Percentiles rank a stretch among this genome's conserved stretches.
Evolutionary conservation across 2,888 invertebrate species (phyloP).

Genomic region (Acrobasis consociella): DNA sequence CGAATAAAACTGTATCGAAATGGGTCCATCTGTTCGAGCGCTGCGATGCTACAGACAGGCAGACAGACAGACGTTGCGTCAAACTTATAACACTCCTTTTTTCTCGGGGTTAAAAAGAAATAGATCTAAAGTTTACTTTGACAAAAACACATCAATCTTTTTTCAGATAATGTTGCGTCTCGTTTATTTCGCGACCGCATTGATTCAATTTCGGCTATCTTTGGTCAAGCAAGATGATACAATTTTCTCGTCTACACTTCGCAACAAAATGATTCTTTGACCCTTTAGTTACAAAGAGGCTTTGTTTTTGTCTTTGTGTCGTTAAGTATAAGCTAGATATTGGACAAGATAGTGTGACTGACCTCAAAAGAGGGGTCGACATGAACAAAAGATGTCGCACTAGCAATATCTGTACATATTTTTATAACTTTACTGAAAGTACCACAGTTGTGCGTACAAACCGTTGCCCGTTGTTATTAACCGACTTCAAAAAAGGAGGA

Average conservation of each 20-base stretch:
- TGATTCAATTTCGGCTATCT: slow-evolving; percentile 12
- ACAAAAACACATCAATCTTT: background rate
- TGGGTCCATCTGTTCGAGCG: too few species aligned
- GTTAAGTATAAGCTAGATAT: background rate
- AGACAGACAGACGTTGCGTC: too few species aligned
- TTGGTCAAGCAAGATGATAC: background rate
- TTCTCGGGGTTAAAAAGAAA: background rate
- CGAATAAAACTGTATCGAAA: too few species aligned
- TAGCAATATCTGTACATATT: too few species aligned
- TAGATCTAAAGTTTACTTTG: background rate
- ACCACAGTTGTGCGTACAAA: too few species aligned
- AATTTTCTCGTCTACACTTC: background rate
- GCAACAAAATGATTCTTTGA: background rate
- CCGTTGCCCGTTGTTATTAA: too few species aligned
- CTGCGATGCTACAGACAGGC: too few species aligned
- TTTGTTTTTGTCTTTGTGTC: slow-evolving; percentile 1
- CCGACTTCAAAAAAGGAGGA: too few species aligned
- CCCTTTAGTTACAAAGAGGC: slow-evolving; percentile 3
- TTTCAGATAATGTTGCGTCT: background rate
- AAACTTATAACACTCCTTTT: too few species aligned
- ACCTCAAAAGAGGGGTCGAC: background rate
- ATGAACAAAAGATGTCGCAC: too few species aligned
- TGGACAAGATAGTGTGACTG: background rate
- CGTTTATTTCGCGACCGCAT: background rate
- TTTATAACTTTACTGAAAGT: too few species aligned